Evolutionary conservation across 2,797 vertebrate species (phyloP).

Genomic region (Liasis olivaceus): DNA sequence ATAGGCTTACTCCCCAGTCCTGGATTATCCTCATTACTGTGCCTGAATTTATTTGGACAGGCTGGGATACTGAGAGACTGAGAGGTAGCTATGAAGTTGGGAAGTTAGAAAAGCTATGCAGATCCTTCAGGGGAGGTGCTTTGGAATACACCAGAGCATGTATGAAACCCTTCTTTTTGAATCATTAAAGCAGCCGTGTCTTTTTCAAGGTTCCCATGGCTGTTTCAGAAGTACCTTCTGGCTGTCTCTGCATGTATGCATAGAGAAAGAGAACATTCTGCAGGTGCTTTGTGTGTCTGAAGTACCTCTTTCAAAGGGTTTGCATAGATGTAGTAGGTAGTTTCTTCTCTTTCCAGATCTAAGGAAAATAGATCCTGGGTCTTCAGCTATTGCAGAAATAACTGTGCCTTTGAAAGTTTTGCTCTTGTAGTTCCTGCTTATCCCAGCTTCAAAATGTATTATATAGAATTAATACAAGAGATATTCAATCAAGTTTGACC

Average conservation of each 20-base stretch:
- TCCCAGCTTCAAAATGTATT: background rate
- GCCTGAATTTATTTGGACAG: background rate
- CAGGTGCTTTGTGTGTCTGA: background rate
- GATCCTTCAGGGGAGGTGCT: background rate
- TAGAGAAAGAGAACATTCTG: background rate
- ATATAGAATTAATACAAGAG: background rate
- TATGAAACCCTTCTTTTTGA: background rate
- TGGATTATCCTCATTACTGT: background rate
- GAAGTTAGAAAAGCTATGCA: background rate
- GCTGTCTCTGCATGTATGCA: no score
- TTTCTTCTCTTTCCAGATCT: background rate
- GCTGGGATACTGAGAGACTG: background rate
- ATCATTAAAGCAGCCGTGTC: background rate
- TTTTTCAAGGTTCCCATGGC: background rate
- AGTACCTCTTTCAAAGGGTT: background rate
- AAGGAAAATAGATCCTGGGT: background rate
- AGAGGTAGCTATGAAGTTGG: background rate
- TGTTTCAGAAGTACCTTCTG: background rate
- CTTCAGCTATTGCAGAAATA: background rate
- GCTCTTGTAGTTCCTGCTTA: background rate
- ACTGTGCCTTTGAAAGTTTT: background rate
- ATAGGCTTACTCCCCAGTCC: background rate
- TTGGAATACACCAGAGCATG: background rate
- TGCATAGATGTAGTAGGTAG: background rate
- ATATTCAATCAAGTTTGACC: background rate